phyloP scores from a whole-genome alignment of 35 echinoderm and acorn worm genomes.

The Diadema setosum region DNA sequence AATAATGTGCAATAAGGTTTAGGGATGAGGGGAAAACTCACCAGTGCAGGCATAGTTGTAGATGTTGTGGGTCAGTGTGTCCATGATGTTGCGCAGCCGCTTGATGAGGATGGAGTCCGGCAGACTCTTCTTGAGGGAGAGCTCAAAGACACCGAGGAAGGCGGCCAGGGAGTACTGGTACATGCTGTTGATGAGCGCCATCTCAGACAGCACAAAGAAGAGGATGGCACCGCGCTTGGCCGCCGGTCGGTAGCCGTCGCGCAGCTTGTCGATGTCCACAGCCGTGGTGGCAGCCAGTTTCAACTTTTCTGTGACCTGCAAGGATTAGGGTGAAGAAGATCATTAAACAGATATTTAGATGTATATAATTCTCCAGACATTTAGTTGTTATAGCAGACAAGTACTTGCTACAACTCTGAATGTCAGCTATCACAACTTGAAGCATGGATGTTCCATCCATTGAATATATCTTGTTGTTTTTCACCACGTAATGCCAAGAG shows the following conservation, averaged over 20 bases:
- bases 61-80: conserved; percentile 90
- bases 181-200: conserved; percentile 99
- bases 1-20: too few relatives aligned
- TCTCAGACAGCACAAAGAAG: conserved; percentile 98
- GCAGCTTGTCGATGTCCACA: conserved; percentile 96
- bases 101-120: conserved; percentile 94
- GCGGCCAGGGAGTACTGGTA: conserved; percentile 97
- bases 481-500: too few relatives aligned
- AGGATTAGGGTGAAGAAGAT: too few relatives aligned
- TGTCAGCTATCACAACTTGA: too few relatives aligned
- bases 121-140: conserved; percentile 91
- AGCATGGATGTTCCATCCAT: too few relatives aligned
- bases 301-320: conserved; percentile 91
- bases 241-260: conserved; percentile 95
- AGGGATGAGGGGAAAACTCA: too few relatives aligned
- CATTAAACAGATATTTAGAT: too few relatives aligned
- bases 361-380: too few relatives aligned
- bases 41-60: conserved; percentile 99
- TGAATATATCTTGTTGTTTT: too few relatives aligned
- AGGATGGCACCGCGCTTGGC: conserved; percentile 98
- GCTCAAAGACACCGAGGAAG: conserved; percentile 88
- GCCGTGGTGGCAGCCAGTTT: conserved; percentile 96
- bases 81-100: conserved; percentile 93
- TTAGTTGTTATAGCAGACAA: too few relatives aligned
- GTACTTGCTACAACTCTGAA: too few relatives aligned